phyloP scores from a whole-genome alignment of 2,113 vertebrate genomes.

The Phalacrocorax brasilianus region DNA sequence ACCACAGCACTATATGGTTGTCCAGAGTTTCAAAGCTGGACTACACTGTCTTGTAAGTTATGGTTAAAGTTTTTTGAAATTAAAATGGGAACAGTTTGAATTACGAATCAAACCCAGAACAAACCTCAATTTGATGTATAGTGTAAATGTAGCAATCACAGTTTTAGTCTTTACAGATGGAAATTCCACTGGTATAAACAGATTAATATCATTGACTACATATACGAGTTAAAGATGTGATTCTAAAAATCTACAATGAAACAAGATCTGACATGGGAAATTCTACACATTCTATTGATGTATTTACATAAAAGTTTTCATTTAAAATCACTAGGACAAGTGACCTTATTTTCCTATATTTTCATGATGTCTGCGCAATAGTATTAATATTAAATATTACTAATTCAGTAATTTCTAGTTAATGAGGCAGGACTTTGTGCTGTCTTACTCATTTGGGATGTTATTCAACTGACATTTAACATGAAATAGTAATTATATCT shows the following conservation, averaged over 20 bases:
- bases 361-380: background rate
- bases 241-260: background rate
- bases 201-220: background rate
- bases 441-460: background rate
- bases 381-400: background rate
- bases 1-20: background rate
- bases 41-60: background rate
- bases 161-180: background rate
- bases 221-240: background rate
- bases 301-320: background rate
- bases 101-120: background rate
- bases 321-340: background rate
- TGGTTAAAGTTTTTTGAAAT: background rate
- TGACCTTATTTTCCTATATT: background rate
- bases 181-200: background rate
- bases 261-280: background rate
- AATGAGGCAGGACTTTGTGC: background rate
- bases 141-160: background rate
- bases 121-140: background rate
- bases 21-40: background rate
- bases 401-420: background rate
- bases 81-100: background rate
- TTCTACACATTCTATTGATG: background rate
- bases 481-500: background rate
- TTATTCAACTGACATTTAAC: background rate